Conservation (phyloP, 1,140 invertebrate species). For the Macrobrachium nipponense region DNA sequence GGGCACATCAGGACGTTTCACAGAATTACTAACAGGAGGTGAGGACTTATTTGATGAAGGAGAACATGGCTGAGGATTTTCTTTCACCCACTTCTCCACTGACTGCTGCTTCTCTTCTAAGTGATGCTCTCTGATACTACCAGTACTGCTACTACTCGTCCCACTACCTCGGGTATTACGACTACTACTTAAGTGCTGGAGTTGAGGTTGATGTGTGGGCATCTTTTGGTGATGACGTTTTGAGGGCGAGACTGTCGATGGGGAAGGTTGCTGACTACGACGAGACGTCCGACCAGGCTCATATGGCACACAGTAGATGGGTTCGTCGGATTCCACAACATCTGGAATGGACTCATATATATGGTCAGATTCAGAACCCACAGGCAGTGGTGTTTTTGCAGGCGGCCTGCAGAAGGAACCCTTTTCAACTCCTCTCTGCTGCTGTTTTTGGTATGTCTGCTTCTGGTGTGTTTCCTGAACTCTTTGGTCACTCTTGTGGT, state of each 20-base stretch:
- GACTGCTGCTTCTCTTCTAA: conserved; percentile 46
- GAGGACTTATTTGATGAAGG: conserved; percentile 29
- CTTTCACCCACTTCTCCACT: conserved; percentile 44
- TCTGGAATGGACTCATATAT: conserved; percentile 80
- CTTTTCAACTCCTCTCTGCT: conserved; percentile 50
- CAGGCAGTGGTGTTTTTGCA: conserved; percentile 38
- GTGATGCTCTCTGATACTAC: conserved; percentile 42
- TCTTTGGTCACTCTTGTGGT: conserved; percentile 61
- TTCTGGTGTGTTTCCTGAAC: conserved; percentile 65
- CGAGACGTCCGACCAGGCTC: conserved; percentile 67
- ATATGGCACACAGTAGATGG: conserved; percentile 78
- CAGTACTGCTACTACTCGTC: conserved; percentile 55
- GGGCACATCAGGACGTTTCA: conserved; percentile 34
- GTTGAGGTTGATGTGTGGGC: conserved; percentile 12
- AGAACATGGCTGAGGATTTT: conserved; percentile 48
- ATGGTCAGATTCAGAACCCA: conserved; percentile 70
- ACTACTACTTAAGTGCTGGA: conserved; percentile 14
- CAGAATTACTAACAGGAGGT: conserved; percentile 14
- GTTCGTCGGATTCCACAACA: conserved; percentile 74
- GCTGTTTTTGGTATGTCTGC: conserved; percentile 16
- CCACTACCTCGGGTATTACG: conserved; percentile 36
- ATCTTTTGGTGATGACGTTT: background rate
- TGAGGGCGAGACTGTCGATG: background rate
- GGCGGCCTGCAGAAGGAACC: conserved; percentile 34
- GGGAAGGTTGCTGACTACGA: conserved; percentile 22